Evolutionary conservation across 1,140 invertebrate species (phyloP).

Genomic region (Lithobius niger): DNA sequence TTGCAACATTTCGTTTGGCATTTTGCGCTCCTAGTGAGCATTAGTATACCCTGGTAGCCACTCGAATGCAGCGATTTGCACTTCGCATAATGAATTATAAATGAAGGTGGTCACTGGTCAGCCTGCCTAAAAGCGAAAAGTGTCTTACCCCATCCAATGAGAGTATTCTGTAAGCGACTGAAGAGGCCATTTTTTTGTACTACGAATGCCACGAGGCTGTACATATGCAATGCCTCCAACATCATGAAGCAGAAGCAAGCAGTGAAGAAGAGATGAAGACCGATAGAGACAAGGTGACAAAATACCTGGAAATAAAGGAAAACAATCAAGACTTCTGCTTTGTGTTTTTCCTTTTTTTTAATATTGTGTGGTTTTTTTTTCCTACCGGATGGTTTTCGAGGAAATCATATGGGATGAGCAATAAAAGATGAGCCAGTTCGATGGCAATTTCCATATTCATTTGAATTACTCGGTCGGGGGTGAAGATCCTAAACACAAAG

Average conservation of each 20-base stretch:
- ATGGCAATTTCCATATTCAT: constrained; percentile 30
- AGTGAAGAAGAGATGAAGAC: constrained; percentile 27
- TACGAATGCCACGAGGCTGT: constrained; percentile 26
- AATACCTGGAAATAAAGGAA: constrained; percentile 14
- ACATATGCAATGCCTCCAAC: constrained; percentile 27
- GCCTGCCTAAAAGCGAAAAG: too few species aligned
- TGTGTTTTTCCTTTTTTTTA: neutral
- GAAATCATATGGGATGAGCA: constrained; percentile 19
- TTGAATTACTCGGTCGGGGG: constrained; percentile 25
- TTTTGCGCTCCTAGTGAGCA: too few species aligned
- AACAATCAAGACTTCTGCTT: neutral
- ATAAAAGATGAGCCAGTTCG: constrained; percentile 23
- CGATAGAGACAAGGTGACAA: constrained; percentile 23
- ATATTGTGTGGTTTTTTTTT: neutral
- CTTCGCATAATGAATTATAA: too few species aligned
- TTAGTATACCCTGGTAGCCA: too few species aligned
- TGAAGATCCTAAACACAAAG: constrained; percentile 20
- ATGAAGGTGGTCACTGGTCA: too few species aligned
- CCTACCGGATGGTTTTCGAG: constrained; percentile 5
- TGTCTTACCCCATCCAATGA: constrained; percentile 27
- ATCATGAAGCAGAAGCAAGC: constrained; percentile 29
- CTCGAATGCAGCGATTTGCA: too few species aligned
- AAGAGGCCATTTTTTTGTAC: constrained; percentile 26
- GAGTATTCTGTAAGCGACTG: constrained; percentile 22
- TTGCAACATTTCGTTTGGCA: too few species aligned